Evolutionary conservation across 2,113 vertebrate genomes (phyloP), one percentile per base, ranked within the genome.

Genomic region (Monarcha castaneiventris): DNA sequence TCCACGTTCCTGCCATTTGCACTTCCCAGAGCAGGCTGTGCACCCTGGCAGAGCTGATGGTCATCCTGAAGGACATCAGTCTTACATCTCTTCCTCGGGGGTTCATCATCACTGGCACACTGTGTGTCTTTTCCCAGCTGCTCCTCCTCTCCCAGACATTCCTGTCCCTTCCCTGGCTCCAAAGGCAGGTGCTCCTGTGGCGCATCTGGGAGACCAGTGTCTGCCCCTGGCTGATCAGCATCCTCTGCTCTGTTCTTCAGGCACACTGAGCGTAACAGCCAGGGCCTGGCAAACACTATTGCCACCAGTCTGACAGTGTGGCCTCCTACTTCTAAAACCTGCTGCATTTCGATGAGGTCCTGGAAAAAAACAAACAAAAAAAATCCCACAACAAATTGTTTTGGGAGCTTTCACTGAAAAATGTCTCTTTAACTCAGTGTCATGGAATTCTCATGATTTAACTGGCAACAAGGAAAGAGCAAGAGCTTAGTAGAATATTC

Each of bases 241-340:
- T 82, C 86, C 5, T 89, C 96, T 21, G 87, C 56, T 62, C n/a
- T 92, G 49, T 13, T 93, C 72, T 68, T 97, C 30, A 94, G 88
- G 37, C 77, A 88, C 13, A 98, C 91, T 0, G 98, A 98, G 68
- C 97, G 97, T 7, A 99, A 79, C 17, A 99, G 97, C 98, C 98
- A 99, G 2, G 98, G 98, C 52, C 61, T 84, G 32, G 98, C 97
- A 25, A 94, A 97, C 12, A 95, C 87, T 33, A 96, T 25, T 30
- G 98, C 94, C 86, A 98, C 98, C 90, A 99, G 89, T 11, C 98
- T 98, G 4, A 94, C 22, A 2, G 91, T 84, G 63, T 95, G 95
- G 59, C 97, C 98, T 6, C 98, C 98, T 1, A 98, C 98, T 96
- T 98, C 98, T 74, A 99, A 87, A 61, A 99, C 93, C 88, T 98